Percentiles rank a stretch among this genome's conserved stretches.
Evolutionary conservation across 2,888 invertebrate genomes (phyloP).

Genomic region (Hoplodrina ambigua): DNA sequence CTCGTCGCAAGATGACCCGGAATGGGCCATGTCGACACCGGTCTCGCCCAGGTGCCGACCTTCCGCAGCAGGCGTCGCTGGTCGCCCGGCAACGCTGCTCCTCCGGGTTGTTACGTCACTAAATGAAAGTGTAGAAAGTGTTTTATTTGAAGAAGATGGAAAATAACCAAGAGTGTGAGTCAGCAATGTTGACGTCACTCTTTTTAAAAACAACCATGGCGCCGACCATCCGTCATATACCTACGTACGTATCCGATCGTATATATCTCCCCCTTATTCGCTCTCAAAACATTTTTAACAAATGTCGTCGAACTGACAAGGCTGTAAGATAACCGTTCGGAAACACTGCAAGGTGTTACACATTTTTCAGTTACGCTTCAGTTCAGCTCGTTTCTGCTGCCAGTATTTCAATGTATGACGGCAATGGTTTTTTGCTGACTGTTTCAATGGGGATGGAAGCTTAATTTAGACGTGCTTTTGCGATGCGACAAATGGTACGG

Average conservation of each 20-base stretch:
- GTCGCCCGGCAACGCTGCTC: too few species aligned
- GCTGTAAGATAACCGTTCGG: constrained; percentile 74
- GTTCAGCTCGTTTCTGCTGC: constrained; percentile 75
- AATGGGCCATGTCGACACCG: too few species aligned
- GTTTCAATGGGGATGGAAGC: constrained; percentile 63
- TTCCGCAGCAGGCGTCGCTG: too few species aligned
- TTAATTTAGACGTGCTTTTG: constrained; percentile 46
- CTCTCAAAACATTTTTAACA: constrained; percentile 61
- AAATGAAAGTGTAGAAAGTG: too few species aligned
- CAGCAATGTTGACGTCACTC: too few species aligned
- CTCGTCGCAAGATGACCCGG: too few species aligned
- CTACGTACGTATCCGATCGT: constrained; percentile 20
- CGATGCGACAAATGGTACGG: constrained; percentile 14
- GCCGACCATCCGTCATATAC: too few species aligned
- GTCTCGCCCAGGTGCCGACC: too few species aligned
- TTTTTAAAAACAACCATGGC: too few species aligned
- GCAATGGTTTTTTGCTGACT: constrained; percentile 76
- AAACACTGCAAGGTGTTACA: constrained; percentile 81
- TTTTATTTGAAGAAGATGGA: too few species aligned
- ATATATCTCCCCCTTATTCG: constrained; percentile 17
- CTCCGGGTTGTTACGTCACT: too few species aligned
- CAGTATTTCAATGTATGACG: constrained; percentile 75
- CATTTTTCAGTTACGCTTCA: constrained; percentile 83
- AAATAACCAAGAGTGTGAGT: too few species aligned
- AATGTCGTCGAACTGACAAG: constrained; percentile 68